Conservation (phyloP, 2,797 vertebrate species). For the Carduelis carduelis region DNA sequence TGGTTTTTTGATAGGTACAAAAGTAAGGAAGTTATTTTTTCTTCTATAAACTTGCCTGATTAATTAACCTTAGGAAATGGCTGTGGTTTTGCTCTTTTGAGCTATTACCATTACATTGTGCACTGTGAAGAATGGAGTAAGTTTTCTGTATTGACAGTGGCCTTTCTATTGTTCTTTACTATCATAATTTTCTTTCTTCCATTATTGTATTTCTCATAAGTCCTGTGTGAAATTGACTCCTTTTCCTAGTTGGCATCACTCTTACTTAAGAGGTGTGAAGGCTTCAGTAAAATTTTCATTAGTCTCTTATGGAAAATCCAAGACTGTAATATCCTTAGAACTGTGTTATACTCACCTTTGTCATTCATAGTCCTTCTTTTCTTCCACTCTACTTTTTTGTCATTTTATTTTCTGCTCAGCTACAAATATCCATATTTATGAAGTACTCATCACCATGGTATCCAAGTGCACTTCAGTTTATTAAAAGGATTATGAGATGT, state of each 20-base stretch:
- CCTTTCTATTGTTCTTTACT: neutral
- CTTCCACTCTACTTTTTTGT: neutral
- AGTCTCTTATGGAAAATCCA: neutral
- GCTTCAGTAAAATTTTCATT: neutral
- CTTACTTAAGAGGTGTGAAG: neutral
- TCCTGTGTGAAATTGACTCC: neutral
- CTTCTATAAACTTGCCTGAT: neutral
- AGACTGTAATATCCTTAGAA: neutral
- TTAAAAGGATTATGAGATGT: slow-evolving; percentile 8
- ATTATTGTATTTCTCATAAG: neutral
- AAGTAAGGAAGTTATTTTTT: neutral
- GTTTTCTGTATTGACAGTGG: neutral
- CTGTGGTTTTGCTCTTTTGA: neutral
- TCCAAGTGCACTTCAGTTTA: slow-evolving; percentile 21
- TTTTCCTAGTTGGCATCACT: neutral
- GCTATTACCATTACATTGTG: neutral
- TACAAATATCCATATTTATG: slow-evolving; percentile 19
- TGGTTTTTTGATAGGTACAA: neutral
- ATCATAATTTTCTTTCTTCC: neutral
- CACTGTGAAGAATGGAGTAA: neutral
- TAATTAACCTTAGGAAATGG: neutral
- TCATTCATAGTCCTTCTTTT: neutral
- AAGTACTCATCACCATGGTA: slow-evolving; percentile 28
- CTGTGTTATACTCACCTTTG: neutral
- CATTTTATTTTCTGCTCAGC: neutral